Base-by-base conservation (phyloP, 1,140 invertebrate species). In the Subanguina moxae region DNA sequence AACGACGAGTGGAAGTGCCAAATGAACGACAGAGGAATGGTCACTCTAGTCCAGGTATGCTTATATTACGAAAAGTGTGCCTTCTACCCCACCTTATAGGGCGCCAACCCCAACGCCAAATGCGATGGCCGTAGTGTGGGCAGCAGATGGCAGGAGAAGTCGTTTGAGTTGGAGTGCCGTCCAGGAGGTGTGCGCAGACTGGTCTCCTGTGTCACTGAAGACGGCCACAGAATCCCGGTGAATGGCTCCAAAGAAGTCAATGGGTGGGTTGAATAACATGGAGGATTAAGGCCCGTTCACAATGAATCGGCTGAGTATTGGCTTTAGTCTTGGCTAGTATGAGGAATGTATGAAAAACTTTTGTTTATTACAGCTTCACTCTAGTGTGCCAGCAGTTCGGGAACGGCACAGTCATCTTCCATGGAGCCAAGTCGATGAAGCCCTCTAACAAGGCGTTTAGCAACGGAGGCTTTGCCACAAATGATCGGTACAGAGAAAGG, bases 341-440 rank as follows among this genome's bases (percentile, higher is more conserved):
- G n/a, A n/a, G n/a, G n/a, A n/a, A n/a, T n/a, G n/a, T n/a, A n/a
- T n/a, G n/a, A n/a, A n/a, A n/a, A n/a, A n/a, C n/a, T n/a, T n/a
- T n/a, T n/a, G n/a, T n/a, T n/a, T n/a, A 38, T 38, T 11, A 11
- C 11, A 38, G 74, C 0, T 78, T 78, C 43, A 68, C 74, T 21
- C 38, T 76, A 48, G 68, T 65, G 13, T 76, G 74, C 38, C 62
- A 65, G 28, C 72, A 76, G 58, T 76, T 69, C 59, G 59, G 25
- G 0, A 76, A 76, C 48, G 74, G 74, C 23, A 76, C 74, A 7
- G 76, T 76, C 8, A 58, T 78, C 27, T 78, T 76, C 57, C 76
- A 72, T 48, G 76, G 74, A 15, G 52, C 58, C n/a, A 76, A 78
- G 57, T 28, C 69, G 11, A 62, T 64, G 28, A 67, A 61, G n/a